Evolutionary conservation across 2,113 vertebrate species (phyloP), one percentile per base, ranked within the genome.

Genomic region (Rafetus swinhoei): DNA sequence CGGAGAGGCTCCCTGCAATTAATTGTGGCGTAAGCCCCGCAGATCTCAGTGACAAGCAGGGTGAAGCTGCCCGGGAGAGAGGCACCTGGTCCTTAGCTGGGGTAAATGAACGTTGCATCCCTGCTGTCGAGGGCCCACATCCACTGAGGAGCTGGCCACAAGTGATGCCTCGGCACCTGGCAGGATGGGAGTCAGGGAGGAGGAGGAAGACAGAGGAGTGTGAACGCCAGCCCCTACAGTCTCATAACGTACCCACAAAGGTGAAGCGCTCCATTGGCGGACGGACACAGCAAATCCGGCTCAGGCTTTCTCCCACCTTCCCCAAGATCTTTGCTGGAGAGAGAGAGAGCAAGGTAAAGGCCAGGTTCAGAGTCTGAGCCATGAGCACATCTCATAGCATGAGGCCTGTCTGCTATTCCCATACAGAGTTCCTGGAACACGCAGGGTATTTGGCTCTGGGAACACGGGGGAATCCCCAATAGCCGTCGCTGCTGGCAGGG

Each of bases 231-330:
- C 39, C 39, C 39, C 39, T 45, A 12, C 53, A 77, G 29, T 18
- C 50, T 6, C 52, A 79, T 74, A 88, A 89, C 99, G 39, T 96
- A 99, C 99, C 99, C n/a, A 99, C 99, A 79, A 99, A 99, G 57
- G 99, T 99, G 97, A 99, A 99, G 86, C 98, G 99, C 6, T 99
- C 99, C 90, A 99, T 98, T 2, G 99, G 98, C 0, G 99, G 99
- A 24, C 99, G 99, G n/a, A 99, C 99, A 1, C 99, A 99, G 97
- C 99, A 99, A 95, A 99, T 99, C 92, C 98, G 98, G 87, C 99
- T 99, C 92, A 99, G 94, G 94, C 98, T 99, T 95, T 99, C 99
- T 27, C 99, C 99, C 94, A 99, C 97, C 95, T 99, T 99, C 81
- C 99, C 99, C 97, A 99, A 98, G 89, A 99, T 97, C 96, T 99